Conservation (phyloP, 2,888 invertebrate genomes). For the Polymixis lichenea region DNA sequence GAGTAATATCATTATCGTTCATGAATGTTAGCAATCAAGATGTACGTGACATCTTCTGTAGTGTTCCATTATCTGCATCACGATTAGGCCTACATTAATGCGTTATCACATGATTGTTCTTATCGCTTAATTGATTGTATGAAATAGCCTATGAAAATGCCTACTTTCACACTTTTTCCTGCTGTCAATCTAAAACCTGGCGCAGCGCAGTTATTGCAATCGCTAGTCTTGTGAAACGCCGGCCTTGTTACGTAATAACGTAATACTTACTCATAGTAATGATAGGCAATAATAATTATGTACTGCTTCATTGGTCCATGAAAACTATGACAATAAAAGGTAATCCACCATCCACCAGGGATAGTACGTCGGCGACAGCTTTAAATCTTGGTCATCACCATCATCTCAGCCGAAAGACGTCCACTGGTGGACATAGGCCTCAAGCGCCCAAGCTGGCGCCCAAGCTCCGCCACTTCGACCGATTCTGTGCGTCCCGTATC, state of each 20-base stretch:
- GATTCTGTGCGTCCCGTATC: too few species aligned
- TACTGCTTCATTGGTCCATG: slow-evolving; percentile 31
- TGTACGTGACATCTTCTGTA: slow-evolving; percentile 40
- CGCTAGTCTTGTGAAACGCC: slow-evolving; percentile 45
- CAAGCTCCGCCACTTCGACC: too few species aligned
- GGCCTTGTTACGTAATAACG: slow-evolving; percentile 60
- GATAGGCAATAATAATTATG: slow-evolving; percentile 57
- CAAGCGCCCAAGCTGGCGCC: too few species aligned
- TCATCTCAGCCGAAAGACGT: too few species aligned
- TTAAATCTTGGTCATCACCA: too few species aligned
- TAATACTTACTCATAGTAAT: slow-evolving; percentile 59
- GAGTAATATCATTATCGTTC: slow-evolving; percentile 19
- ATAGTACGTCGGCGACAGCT: neutral
- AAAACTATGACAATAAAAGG: slow-evolving; percentile 14
- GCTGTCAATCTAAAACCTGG: slow-evolving; percentile 43
- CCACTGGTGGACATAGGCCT: too few species aligned
- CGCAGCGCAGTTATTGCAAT: slow-evolving; percentile 44
- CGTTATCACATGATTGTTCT: slow-evolving; percentile 49
- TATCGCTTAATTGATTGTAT: slow-evolving; percentile 44
- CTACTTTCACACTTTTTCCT: slow-evolving; percentile 51
- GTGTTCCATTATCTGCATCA: slow-evolving; percentile 31
- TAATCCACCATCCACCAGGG: neutral
- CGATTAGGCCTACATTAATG: slow-evolving; percentile 51
- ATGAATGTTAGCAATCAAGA: slow-evolving; percentile 35
- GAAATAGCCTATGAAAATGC: slow-evolving; percentile 28